Conservation (phyloP, 2,797 vertebrate genomes). For the Alosa sapidissima region DNA sequence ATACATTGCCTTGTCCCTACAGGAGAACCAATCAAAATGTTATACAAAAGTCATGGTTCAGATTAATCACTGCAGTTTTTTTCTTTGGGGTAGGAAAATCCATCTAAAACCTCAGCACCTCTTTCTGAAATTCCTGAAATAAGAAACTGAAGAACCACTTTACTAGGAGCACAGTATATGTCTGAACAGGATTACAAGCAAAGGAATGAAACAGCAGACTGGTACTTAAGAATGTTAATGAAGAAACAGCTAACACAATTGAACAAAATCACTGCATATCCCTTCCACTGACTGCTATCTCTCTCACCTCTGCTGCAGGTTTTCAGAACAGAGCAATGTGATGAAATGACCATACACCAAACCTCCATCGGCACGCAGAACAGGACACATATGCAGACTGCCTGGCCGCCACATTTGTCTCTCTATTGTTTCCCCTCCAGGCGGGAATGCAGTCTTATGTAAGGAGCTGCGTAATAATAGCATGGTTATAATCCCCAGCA, state of each 20-base stretch:
- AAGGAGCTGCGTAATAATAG: neutral
- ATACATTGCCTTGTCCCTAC: neutral
- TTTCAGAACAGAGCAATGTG: neutral
- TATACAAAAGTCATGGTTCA: neutral
- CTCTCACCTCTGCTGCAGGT: neutral
- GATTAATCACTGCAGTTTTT: neutral
- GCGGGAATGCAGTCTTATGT: neutral
- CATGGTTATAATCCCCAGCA: neutral
- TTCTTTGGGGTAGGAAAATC: neutral
- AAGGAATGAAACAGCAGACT: too few relatives aligned
- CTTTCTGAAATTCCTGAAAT: neutral
- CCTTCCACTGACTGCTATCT: neutral
- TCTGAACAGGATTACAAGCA: neutral
- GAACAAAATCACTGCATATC: neutral
- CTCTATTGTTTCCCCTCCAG: neutral
- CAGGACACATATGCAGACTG: neutral
- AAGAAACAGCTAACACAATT: neutral
- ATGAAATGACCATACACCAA: neutral
- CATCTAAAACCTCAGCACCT: neutral
- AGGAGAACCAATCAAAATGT: neutral
- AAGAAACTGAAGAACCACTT: neutral
- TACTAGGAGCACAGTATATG: neutral
- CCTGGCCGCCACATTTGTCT: neutral
- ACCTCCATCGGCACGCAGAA: neutral
- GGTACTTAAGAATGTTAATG: neutral